These are phyloP conservation scores for Notospermus geniculatus DNA, from an alignment of 1,140 invertebrate species.

Conservation along the genomic window DNA sequence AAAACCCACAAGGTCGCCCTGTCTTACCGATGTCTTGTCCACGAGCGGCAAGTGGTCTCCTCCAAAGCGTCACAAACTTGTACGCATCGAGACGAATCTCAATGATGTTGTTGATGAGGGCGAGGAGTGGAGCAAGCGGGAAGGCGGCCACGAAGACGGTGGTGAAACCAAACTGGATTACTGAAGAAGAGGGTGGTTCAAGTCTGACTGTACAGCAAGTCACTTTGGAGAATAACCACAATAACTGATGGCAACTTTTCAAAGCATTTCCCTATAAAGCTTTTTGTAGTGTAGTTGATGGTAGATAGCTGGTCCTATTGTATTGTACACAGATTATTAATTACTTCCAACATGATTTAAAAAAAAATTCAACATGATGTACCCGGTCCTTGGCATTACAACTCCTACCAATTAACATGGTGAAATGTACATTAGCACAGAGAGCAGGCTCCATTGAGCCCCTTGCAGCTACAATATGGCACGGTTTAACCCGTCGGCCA, in stretches of 20 bases:
- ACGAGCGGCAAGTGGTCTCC: conserved; percentile 80
- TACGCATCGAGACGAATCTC: conserved; percentile 81
- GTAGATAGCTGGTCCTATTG: conserved; percentile 90
- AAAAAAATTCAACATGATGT: too few relatives aligned
- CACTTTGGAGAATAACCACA: too few relatives aligned
- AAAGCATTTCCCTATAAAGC: background rate
- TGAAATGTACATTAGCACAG: too few relatives aligned
- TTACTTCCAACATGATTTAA: too few relatives aligned
- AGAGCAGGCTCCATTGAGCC: too few relatives aligned
- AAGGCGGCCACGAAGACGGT: conserved; percentile 84
- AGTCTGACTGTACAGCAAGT: too few relatives aligned
- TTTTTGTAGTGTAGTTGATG: conserved; percentile 63
- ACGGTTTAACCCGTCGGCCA: too few relatives aligned
- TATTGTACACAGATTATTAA: too few relatives aligned
- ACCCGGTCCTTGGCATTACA: too few relatives aligned
- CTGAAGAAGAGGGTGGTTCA: conserved; percentile 30
- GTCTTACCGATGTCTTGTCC: conserved; percentile 92
- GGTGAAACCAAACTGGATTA: conserved; percentile 81
- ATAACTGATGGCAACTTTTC: conserved; percentile 13
- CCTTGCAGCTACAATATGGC: too few relatives aligned
- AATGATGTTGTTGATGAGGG: conserved; percentile 79
- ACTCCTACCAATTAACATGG: too few relatives aligned
- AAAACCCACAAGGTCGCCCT: conserved; percentile 47
- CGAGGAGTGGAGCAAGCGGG: conserved; percentile 78
- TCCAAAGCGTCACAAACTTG: conserved; percentile 75